phyloP scores from a whole-genome alignment of 2,888 invertebrate genomes.

The Tenthredo scrophulariae region DNA sequence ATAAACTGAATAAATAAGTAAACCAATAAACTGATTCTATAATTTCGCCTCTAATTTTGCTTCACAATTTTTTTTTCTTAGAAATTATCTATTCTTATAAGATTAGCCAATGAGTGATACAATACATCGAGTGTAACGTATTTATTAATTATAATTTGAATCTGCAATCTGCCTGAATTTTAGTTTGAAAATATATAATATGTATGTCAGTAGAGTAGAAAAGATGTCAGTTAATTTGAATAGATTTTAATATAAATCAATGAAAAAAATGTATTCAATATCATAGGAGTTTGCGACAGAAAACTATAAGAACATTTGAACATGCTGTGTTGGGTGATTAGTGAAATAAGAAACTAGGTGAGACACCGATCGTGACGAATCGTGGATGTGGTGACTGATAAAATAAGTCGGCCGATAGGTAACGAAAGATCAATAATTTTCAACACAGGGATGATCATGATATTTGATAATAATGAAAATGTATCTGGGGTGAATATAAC shows the following conservation, averaged over 20 bases:
- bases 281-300: neutral
- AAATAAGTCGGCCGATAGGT: neutral
- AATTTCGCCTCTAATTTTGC: neutral
- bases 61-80: neutral
- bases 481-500: neutral
- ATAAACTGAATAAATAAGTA: neutral
- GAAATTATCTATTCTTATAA: neutral
- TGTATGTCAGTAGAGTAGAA: slow-evolving; percentile 1
- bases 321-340: neutral
- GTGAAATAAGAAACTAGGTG: neutral
- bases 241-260: neutral
- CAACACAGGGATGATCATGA: neutral
- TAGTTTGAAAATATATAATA: neutral
- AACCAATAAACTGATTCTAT: slow-evolving; percentile 2
- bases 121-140: neutral
- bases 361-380: slow-evolving; percentile 8
- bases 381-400: neutral
- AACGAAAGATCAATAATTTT: neutral
- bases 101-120: neutral
- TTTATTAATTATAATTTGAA: neutral
- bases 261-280: neutral
- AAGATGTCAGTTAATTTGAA: neutral
- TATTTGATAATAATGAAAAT: neutral
- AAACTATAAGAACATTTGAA: neutral
- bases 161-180: neutral